Percentiles rank a stretch among this genome's conserved stretches.
phyloP scores from a whole-genome alignment of 2,113 vertebrate genomes.

The Neoarius graeffei region DNA sequence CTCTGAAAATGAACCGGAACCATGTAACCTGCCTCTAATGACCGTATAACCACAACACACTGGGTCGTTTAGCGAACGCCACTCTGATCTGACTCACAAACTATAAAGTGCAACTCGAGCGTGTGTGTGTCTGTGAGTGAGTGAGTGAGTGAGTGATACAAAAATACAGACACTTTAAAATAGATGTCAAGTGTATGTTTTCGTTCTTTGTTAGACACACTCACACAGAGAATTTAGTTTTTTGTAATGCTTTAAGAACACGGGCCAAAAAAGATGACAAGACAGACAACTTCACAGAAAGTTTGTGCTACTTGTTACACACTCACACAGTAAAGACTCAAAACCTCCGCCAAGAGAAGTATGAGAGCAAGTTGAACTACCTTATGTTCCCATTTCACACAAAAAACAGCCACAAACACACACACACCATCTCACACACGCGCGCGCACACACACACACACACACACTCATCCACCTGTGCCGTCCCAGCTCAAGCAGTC shows the following conservation, averaged over 20 bases:
- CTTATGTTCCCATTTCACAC: not conserved
- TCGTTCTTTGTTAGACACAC: not conserved
- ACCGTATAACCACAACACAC: conserved; percentile 64
- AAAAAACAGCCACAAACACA: not conserved
- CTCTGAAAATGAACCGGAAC: conserved; percentile 52
- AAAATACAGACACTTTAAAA: not conserved
- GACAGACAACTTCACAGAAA: not conserved
- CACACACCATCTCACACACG: not conserved
- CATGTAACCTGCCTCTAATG: conserved; percentile 61
- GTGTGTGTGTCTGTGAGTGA: not conserved
- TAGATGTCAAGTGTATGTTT: not conserved
- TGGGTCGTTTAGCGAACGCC: conserved; percentile 48
- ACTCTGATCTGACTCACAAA: conserved; percentile 14
- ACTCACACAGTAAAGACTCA: too few relatives aligned
- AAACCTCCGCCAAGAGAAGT: not conserved
- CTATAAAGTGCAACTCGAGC: not conserved
- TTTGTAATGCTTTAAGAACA: not conserved
- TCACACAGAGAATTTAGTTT: not conserved
- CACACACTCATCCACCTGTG: conserved; percentile 19
- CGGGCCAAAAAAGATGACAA: not conserved
- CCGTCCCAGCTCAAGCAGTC: not conserved
- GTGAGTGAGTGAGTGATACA: not conserved
- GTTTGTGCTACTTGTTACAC: not conserved
- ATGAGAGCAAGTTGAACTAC: conserved; percentile 15
- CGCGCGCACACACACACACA: conserved; percentile 13